phyloP scores from a whole-genome alignment of 2,888 invertebrate genomes.

The Tubulanus polymorphus region DNA sequence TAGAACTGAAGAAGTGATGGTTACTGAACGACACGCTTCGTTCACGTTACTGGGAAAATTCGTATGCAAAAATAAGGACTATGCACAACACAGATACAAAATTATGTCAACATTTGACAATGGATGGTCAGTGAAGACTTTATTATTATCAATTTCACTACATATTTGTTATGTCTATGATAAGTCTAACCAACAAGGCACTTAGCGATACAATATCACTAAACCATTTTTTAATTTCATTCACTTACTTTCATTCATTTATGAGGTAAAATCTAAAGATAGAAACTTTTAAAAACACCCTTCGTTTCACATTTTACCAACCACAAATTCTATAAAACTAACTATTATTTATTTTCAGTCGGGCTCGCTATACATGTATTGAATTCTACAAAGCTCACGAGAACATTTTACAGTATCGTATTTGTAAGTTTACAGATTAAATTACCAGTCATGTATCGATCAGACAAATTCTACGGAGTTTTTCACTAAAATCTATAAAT shows the following conservation, averaged over 20 bases:
- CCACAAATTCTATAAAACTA: not conserved
- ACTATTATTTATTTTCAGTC: slow-evolving; percentile 27
- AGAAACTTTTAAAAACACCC: not conserved
- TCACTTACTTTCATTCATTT: not conserved
- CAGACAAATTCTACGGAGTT: slow-evolving; percentile 2
- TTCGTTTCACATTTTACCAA: not conserved
- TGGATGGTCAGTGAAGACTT: slow-evolving; percentile 38
- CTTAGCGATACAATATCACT: not conserved
- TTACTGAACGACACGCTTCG: slow-evolving; percentile 28
- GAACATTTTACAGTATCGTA: slow-evolving; percentile 38
- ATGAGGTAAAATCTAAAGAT: not conserved
- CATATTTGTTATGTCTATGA: too few species aligned
- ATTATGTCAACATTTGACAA: slow-evolving; percentile 37
- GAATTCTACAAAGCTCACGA: slow-evolving; percentile 32
- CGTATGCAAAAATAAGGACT: slow-evolving; percentile 33
- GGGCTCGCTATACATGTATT: slow-evolving; percentile 40
- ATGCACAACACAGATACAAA: slow-evolving; percentile 34
- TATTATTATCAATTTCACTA: too few species aligned
- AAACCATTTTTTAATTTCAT: not conserved
- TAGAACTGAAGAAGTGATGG: slow-evolving; percentile 30
- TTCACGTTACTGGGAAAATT: slow-evolving; percentile 38
- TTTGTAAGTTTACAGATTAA: slow-evolving; percentile 25
- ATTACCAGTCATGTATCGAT: not conserved
- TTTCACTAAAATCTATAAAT: not conserved
- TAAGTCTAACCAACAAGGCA: too few species aligned